Evolutionary conservation across 2,113 vertebrate genomes (phyloP).

Genomic region (Pluvianellus socialis): DNA sequence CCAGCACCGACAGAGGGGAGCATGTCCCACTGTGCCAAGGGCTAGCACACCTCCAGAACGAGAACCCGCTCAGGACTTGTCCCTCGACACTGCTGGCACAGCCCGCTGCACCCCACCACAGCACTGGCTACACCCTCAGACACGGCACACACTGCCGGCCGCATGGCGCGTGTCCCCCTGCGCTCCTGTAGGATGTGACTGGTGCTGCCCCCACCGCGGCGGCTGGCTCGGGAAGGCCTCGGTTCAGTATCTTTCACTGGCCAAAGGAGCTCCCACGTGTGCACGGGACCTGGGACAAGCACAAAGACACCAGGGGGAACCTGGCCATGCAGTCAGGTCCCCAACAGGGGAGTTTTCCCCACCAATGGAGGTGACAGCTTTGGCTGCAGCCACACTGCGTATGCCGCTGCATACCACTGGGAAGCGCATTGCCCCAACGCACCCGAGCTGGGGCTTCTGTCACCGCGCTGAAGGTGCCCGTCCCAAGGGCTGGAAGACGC

Average conservation of each 20-base stretch:
- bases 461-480: accelerated
- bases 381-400: accelerated
- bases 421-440: accelerated
- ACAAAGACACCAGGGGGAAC: no score
- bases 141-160: accelerated
- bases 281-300: neutral
- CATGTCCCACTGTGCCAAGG: neutral
- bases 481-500: neutral
- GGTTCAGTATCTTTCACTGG: accelerated
- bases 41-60: accelerated
- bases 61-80: neutral
- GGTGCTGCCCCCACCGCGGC: accelerated
- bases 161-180: accelerated
- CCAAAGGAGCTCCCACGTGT: neutral
- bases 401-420: accelerated
- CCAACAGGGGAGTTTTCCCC: neutral
- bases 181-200: accelerated
- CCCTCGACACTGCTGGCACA: neutral
- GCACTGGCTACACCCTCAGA: neutral
- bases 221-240: neutral
- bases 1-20: neutral
- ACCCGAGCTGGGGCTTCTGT: neutral
- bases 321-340: neutral
- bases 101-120: accelerated
- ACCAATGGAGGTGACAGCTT: accelerated